A percentile compares a stretch with the other conserved stretches of the same genome.
Conservation (phyloP, 2,797 vertebrate species). For the Pseudomugil gertrudae region DNA sequence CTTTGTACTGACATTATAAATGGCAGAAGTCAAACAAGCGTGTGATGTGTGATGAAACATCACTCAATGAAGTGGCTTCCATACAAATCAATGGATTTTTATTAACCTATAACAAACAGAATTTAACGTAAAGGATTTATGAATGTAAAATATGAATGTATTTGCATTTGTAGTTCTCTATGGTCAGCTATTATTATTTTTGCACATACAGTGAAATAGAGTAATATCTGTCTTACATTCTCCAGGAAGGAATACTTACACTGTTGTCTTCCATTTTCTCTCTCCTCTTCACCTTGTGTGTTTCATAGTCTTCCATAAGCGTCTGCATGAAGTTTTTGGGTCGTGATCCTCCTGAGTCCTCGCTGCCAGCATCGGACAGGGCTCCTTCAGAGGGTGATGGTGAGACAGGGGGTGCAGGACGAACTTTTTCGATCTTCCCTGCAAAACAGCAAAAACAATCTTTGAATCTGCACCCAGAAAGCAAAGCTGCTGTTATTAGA, state of each 20-base stretch:
- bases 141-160: background rate
- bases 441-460: constrained; percentile 43
- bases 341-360: constrained; percentile 89
- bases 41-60: background rate
- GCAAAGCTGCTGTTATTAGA: background rate
- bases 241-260: constrained; percentile 82
- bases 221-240: background rate
- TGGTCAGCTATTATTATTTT: background rate
- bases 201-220: background rate
- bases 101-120: background rate
- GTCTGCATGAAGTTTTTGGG: constrained; percentile 98
- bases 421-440: constrained; percentile 98
- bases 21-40: background rate
- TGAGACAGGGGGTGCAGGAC: constrained; percentile 85
- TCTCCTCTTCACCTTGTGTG: constrained; percentile 94
- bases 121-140: background rate
- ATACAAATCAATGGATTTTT: background rate
- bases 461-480: background rate
- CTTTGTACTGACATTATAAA: background rate
- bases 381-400: constrained; percentile 86
- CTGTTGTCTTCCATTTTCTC: constrained; percentile 94
- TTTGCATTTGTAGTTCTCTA: background rate
- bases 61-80: background rate
- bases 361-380: constrained; percentile 84
- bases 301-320: constrained; percentile 97